Conservation (phyloP, 1,140 invertebrate species). For the Calycopis cecrops region DNA sequence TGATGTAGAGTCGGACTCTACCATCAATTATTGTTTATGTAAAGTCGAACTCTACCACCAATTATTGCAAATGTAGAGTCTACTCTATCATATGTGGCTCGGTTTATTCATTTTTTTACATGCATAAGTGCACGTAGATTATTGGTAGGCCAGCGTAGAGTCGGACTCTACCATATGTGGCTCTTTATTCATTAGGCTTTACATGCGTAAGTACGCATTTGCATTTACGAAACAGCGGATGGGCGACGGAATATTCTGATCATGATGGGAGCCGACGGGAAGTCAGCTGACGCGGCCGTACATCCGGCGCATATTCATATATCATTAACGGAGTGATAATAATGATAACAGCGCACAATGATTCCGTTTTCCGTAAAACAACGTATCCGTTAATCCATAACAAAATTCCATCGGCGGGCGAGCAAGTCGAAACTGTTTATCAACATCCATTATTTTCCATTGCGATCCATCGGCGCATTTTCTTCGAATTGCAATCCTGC, state of each 20-base stretch:
- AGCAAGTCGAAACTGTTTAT: conserved; percentile 56
- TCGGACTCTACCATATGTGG: no score
- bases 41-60: no score
- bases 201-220: neutral
- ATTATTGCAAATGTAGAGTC: no score
- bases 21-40: no score
- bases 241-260: conserved; percentile 14
- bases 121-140: no score
- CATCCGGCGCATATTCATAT: conserved; percentile 10
- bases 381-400: conserved; percentile 36
- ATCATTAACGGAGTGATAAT: conserved; percentile 8
- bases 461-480: conserved; percentile 37
- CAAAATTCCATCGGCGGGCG: conserved; percentile 25
- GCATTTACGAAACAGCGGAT: neutral
- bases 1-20: no score
- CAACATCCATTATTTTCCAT: conserved; percentile 43
- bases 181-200: no score
- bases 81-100: no score
- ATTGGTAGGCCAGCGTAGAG: no score
- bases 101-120: no score
- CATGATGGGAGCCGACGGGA: conserved; percentile 33
- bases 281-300: conserved; percentile 48
- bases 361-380: conserved; percentile 17
- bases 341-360: conserved; percentile 10
- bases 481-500: conserved; percentile 30